phyloP scores from a whole-genome alignment of 92 coral and sea anemone genomes.

The Phenganax marumi region DNA sequence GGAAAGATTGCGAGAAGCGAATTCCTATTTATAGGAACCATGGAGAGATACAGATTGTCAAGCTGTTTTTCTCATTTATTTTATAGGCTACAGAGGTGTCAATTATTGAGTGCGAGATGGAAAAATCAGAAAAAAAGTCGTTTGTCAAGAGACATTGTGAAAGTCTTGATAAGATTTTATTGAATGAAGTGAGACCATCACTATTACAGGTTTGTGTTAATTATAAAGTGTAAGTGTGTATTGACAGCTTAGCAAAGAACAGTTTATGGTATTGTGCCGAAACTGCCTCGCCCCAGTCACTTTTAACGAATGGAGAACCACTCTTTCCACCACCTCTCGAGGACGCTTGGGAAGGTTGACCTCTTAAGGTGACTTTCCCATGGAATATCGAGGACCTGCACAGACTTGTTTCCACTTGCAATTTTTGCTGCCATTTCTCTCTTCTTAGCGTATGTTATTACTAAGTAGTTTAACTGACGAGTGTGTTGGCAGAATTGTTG shows the following conservation, averaged over 20 bases:
- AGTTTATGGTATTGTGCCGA: neutral
- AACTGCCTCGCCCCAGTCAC: neutral
- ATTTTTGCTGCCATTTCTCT: too few relatives aligned
- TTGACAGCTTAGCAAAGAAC: neutral
- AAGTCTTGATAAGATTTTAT: neutral
- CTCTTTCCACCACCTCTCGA: too few relatives aligned
- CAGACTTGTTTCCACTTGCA: too few relatives aligned
- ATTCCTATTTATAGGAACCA: neutral
- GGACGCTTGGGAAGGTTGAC: too few relatives aligned
- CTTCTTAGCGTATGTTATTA: too few relatives aligned
- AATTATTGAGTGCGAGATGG: constrained; percentile 31
- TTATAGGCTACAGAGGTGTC: constrained; percentile 24
- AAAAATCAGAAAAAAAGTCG: constrained; percentile 35
- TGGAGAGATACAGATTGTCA: neutral
- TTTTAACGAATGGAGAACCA: too few relatives aligned
- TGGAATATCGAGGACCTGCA: too few relatives aligned
- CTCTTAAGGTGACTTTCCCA: too few relatives aligned
- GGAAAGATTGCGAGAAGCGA: too few relatives aligned
- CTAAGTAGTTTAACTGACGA: too few relatives aligned
- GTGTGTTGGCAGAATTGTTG: too few relatives aligned
- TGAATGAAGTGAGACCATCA: constrained; percentile 4
- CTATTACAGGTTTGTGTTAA: constrained; percentile 26
- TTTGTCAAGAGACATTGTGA: constrained; percentile 36
- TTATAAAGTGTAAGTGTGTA: neutral
- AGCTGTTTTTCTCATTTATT: neutral